Base-by-base conservation (phyloP, 2,888 invertebrate species). In the Tetheella fluctuosa region DNA sequence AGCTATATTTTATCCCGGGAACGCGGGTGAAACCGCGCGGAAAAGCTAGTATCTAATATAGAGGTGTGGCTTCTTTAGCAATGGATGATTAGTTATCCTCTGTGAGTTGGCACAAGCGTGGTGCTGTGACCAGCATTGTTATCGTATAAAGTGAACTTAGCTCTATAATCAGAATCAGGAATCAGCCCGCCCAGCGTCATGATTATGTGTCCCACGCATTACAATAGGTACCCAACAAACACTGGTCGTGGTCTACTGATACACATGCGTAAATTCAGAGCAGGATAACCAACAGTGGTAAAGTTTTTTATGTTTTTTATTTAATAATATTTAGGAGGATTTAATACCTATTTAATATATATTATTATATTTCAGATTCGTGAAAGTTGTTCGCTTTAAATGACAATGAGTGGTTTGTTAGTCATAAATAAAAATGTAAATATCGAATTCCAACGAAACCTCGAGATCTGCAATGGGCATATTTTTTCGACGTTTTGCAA, bases 401-500 rank as follows among this genome's bases (percentile, higher is more conserved):
- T 39, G 39, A 3, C 10, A 15, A 37, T 15, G 5, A 15, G n/a
- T 15, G 4, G 8, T 17, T 48, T 20, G 10, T 48, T 48, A 20
- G 20, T 48, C 7, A 34, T 34, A 30, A n/a, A 42, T 17, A 42
- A 17, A 42, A 10, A n/a, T 20, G 10, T 20, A 20, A 10, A 48
- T 10, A 48, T 48, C n/a, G n/a, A n/a, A n/a, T 20, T 8, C 10
- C 48, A n/a, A 20, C 20, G 48, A 48, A 20, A 39, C 2, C 7
- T 37, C 55, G 7, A 37, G 55, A 10, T 25, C 20, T 20, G 17
- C 30, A 37, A 37, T 55, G 58, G 56, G 53, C 13, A 54, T 53
- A 53, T 39, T 54, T 58, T 54, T 30, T 53, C 42, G 17, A 58
- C 48, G 52, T 62, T 57, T 59, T 65, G 64, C 63, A 66, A 63